Evolutionary conservation across 2,888 invertebrate species (phyloP), one percentile per base, ranked within the genome.

Genomic region (Cheilosia urbana): DNA sequence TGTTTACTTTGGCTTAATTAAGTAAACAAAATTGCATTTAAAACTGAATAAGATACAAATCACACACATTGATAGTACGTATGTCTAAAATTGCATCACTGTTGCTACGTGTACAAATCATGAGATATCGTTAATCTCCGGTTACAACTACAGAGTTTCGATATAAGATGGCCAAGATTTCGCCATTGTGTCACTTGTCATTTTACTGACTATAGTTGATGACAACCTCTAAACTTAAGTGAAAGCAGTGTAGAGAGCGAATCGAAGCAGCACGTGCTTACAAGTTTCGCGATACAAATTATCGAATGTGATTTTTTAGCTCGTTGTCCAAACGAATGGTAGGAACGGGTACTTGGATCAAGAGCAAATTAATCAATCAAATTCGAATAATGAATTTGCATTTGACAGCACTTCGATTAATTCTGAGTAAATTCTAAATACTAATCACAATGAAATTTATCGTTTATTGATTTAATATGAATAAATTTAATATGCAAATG

Each of bases 111-210:
- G 11, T n/a, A n/a, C n/a, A 45, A 7, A n/a, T 42, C 9, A 9
- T n/a, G 17, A 47, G 47, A 47, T 47, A 47, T 47, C 45, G 45
- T 45, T 45, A 45, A 45, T 45, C 47, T 47, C 19, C 11, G 47
- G 17, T 47, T 47, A 47, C 17, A 17, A 47, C 9, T 6, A 45
- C 17, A 1, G 9, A 47, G 17, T 47, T 47, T 47, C 45, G n/a
- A 45, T 5, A 17, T 47, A 17, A 47, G 17, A 17, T 47, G 17
- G 19, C n/a, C 47, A 47, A 47, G 47, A 47, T 47, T 17, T 47
- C 9, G 47, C 17, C 47, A 17, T 19, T 47, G 17, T 47, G 47
- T 47, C 17, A 47, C 47, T 47, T 9, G 17, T 47, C 19, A 19
- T 19, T 47, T 19, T 19, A 47, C 47, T 19, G 17, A 11, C 47